Percentiles rank a stretch among this genome's conserved stretches.
These are phyloP conservation scores for Lytechinus variegatus DNA, from an alignment of 35 echinoderm and acorn worm genomes.

Conservation along the genomic window DNA sequence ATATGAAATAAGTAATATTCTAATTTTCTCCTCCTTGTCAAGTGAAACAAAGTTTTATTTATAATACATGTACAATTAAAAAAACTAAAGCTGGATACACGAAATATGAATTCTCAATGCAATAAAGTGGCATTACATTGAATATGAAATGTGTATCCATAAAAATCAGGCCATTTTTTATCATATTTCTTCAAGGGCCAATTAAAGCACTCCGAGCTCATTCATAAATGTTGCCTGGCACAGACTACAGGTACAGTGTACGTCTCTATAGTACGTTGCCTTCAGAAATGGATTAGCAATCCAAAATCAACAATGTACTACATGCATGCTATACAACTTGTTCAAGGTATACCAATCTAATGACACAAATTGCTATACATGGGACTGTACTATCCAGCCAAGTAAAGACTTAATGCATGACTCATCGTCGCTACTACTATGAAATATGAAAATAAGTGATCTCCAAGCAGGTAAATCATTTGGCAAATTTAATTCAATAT, in stretches of 20 bases:
- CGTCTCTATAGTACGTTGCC: neutral
- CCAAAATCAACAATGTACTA: neutral
- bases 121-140: too few relatives aligned
- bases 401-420: neutral
- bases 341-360: neutral
- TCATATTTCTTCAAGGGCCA: neutral
- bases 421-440: neutral
- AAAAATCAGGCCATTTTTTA: neutral
- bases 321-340: neutral
- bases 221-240: neutral
- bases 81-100: too few relatives aligned
- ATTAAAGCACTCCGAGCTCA: neutral
- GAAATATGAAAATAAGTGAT: neutral
- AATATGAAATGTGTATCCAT: neutral
- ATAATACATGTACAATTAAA: too few relatives aligned
- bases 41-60: too few relatives aligned
- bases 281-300: neutral
- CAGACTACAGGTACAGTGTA: neutral
- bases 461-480: neutral
- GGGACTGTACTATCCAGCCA: neutral
- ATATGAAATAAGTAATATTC: too few relatives aligned
- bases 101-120: too few relatives aligned
- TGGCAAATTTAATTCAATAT: neutral
- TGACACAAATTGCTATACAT: slow-evolving; percentile 3
- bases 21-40: too few relatives aligned